Evolutionary conservation across 2,113 vertebrate genomes (phyloP).

Genomic region (Potamarius usumacintae): DNA sequence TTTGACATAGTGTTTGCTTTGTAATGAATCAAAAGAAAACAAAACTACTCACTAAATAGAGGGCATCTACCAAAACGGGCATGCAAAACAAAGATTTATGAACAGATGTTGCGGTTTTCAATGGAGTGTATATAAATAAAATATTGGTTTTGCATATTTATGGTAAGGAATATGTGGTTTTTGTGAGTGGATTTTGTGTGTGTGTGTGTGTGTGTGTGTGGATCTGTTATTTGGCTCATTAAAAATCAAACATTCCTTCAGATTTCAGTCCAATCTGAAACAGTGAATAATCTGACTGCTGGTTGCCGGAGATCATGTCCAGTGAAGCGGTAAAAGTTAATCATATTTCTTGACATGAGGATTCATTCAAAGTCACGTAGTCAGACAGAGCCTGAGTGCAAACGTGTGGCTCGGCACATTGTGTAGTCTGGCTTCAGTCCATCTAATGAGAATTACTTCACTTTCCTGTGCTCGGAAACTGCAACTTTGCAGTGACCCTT

Average conservation of each 20-base stretch:
- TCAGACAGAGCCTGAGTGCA: background rate
- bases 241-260: background rate
- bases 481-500: too few relatives aligned
- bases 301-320: background rate
- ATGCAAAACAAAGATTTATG: background rate
- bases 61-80: background rate
- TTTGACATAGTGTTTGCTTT: background rate
- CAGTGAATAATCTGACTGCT: background rate
- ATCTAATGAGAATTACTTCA: background rate
- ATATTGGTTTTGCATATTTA: background rate
- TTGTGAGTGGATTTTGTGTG: background rate
- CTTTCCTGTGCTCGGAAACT: background rate
- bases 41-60: background rate
- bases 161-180: background rate
- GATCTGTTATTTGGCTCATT: background rate
- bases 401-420: background rate
- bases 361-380: background rate
- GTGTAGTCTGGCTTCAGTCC: background rate
- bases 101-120: background rate
- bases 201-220: background rate
- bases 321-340: background rate
- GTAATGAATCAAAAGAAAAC: background rate
- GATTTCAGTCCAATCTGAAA: too few relatives aligned
- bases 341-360: background rate
- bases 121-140: background rate